Conservation (phyloP, 2,113 vertebrate genomes). For the Furnarius figulus region DNA sequence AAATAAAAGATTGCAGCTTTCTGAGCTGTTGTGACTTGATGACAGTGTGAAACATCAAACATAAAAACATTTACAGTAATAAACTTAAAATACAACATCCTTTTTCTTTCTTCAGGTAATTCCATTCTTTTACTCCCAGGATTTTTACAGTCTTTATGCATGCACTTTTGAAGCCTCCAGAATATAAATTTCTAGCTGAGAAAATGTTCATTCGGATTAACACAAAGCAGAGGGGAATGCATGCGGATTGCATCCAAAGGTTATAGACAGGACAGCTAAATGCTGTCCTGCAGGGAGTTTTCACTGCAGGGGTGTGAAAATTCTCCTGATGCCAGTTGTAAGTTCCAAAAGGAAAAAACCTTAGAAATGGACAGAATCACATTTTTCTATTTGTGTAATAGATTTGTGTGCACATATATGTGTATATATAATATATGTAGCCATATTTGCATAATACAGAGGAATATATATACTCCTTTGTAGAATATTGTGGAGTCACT, state of each 20-base stretch:
- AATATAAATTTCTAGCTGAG: background rate
- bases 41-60: background rate
- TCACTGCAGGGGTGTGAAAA: background rate
- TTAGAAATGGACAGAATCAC: background rate
- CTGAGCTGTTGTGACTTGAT: background rate
- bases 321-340: background rate
- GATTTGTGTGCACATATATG: background rate
- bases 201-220: background rate
- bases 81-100: background rate
- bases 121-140: background rate
- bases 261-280: background rate
- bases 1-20: background rate
- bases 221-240: background rate
- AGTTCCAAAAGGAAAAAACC: background rate
- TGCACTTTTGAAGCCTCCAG: background rate
- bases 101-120: background rate
- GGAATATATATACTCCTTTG: background rate
- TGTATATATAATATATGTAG: background rate
- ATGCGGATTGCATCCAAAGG: background rate
- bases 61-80: background rate
- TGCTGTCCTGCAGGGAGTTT: background rate
- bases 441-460: background rate
- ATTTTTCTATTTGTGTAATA: background rate
- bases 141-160: slow-evolving; percentile 27
- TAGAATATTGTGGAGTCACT: background rate